These are phyloP conservation scores for Myotis pilosus DNA, from an alignment of 2,797 vertebrate species.

Conservation along the genomic window DNA sequence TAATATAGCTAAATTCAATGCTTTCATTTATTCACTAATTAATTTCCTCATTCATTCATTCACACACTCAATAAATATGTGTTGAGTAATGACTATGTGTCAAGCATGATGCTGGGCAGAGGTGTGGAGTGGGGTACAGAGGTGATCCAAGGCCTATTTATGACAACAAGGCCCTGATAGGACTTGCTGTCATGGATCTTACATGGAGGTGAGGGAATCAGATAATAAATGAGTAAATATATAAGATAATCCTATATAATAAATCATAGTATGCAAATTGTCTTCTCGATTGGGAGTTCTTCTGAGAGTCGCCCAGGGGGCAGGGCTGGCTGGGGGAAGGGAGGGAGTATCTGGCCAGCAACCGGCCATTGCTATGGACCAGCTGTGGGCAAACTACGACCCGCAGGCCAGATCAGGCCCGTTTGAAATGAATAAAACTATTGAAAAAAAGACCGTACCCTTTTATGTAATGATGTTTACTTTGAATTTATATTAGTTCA, in stretches of 20 bases:
- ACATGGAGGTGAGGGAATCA: not conserved
- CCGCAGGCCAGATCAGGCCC: too few species aligned
- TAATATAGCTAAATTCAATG: not conserved
- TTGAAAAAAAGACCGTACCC: too few species aligned
- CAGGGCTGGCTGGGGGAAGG: accelerated
- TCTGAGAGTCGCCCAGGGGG: too few species aligned
- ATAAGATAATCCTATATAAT: not conserved
- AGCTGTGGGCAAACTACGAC: too few species aligned
- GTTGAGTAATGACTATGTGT: not conserved
- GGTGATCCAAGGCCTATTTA: not conserved
- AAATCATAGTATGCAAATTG: too few species aligned
- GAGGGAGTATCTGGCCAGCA: too few species aligned
- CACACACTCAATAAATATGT: not conserved
- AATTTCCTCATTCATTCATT: not conserved
- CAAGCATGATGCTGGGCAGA: accelerated
- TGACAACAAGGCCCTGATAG: not conserved
- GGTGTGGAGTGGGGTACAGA: not conserved
- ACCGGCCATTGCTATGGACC: too few species aligned
- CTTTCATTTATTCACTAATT: not conserved
- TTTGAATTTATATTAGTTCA: too few species aligned
- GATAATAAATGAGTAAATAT: not conserved
- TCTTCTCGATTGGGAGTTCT: too few species aligned
- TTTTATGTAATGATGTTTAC: too few species aligned
- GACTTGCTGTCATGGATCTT: not conserved
- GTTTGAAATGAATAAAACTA: too few species aligned